Evolutionary conservation across 2,888 invertebrate species (phyloP).

Genomic region (Drosophila pseudotalamancana): DNA sequence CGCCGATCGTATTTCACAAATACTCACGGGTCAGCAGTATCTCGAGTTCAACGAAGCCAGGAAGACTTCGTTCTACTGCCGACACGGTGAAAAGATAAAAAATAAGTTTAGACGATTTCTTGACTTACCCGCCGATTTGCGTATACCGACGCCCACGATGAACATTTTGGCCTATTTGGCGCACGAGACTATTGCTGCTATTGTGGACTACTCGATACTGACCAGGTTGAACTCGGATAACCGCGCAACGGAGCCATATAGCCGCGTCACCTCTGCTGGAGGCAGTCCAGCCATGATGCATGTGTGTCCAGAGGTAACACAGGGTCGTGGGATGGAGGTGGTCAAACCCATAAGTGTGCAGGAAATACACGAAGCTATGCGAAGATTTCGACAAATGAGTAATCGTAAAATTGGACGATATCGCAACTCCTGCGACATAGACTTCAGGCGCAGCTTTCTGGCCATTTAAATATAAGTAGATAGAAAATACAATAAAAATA

Average conservation of each 20-base stretch:
- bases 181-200: conserved; percentile 95
- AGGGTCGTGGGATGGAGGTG: conserved; percentile 87
- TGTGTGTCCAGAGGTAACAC: conserved; percentile 84
- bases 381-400: conserved; percentile 86
- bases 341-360: conserved; percentile 90
- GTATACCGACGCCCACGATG: conserved; percentile 87
- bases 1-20: conserved; percentile 87
- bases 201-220: conserved; percentile 93
- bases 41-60: conserved; percentile 92
- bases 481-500: no score
- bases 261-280: conserved; percentile 86
- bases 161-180: conserved; percentile 94
- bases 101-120: conserved; percentile 87
- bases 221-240: conserved; percentile 91
- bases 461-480: conserved; percentile 81
- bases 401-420: conserved; percentile 81
- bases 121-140: conserved; percentile 87
- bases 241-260: conserved; percentile 88
- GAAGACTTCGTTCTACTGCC: conserved; percentile 89
- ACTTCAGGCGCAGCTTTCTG: conserved; percentile 80
- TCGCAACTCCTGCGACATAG: conserved; percentile 80
- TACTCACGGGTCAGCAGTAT: conserved; percentile 87
- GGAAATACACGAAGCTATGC: conserved; percentile 93
- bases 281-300: conserved; percentile 83
- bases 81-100: conserved; percentile 85